Conservation (phyloP, 2,113 vertebrate species). For the Corydoras sp. region DNA sequence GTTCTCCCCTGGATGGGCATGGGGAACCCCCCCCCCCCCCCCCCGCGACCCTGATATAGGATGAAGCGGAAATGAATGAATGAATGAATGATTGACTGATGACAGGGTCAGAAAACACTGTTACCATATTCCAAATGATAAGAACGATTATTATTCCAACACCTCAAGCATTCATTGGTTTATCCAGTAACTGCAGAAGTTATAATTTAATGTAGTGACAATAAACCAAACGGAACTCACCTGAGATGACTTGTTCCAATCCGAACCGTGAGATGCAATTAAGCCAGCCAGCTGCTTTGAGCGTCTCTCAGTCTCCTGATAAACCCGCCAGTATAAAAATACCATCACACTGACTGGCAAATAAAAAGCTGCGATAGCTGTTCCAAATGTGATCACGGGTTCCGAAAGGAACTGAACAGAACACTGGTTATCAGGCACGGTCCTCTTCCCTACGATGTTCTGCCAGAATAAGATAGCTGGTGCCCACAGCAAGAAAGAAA, state of each 20-base stretch:
- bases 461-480: slow-evolving; percentile 44
- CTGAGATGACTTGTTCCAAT: slow-evolving; percentile 25
- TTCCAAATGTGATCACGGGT: slow-evolving; percentile 43
- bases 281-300: slow-evolving; percentile 34
- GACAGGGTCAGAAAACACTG: no score
- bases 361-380: slow-evolving; percentile 43
- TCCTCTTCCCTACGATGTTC: slow-evolving; percentile 39
- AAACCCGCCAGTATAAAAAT: slow-evolving; percentile 40
- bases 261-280: slow-evolving; percentile 12
- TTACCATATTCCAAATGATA: no score
- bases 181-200: no score
- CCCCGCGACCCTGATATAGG: no score
- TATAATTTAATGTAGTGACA: no score
- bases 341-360: slow-evolving; percentile 43
- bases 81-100: no score
- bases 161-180: no score
- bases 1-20: no score
- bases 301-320: slow-evolving; percentile 39
- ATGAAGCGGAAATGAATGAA: no score
- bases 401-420: slow-evolving; percentile 39
- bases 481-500: slow-evolving; percentile 41
- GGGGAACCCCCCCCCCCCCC: no score
- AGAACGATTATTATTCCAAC: no score
- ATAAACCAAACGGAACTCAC: slow-evolving; percentile 9
- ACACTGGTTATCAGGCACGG: slow-evolving; percentile 37